Base-by-base conservation (phyloP, 2,797 vertebrate species). In the Leptatherina wallacei region DNA sequence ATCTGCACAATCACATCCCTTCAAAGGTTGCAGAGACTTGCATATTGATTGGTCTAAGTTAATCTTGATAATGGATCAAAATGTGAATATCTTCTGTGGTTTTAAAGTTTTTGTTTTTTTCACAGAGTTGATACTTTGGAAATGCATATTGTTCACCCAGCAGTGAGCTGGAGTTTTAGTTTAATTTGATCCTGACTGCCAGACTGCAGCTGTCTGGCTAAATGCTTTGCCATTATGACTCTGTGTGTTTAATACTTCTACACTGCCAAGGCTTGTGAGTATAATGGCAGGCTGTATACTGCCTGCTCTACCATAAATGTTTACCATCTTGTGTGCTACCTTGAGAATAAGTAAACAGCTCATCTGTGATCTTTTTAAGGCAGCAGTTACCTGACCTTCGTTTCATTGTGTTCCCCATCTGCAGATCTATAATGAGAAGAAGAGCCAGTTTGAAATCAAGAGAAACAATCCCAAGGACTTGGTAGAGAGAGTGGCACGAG, bases 341-440 rank as follows among this genome's bases (percentile, higher is more conserved):
- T 77, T 42, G 73, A 73, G 73, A 86, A 85, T 68, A 78, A 77
- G 68, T 68, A 78, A 62, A 57, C 54, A 18, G 71, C 67, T 71
- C 66, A 69, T 81, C 56, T 65, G 73, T 55, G 69, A 78, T 72
- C 61, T 47, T 73, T 71, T 79, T 82, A 79, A 84, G 71, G 35
- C 66, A 74, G 20, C 27, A 16, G 40, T 79, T 56, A 74, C 49
- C 40, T 73, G 60, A 88, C 67, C 73, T 80, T 40, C 83, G 61
- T 75, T 78, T 71, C 55, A 32, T 29, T 30, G 4, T 78, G 65
- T 73, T 91, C 78, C 62, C 81, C 87, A 78, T 69, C 74, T 90
- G 85, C 94, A 99, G 98, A 98, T 99, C 92, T 99, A 99, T 82
- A 95, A 92, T 72, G 97, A 98, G 81, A 99, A 99, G 84, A 96